Percentiles rank a stretch among this genome's conserved stretches.
Evolutionary conservation across 2,888 invertebrate genomes (phyloP).

Genomic region (Hyposoter dolosus): DNA sequence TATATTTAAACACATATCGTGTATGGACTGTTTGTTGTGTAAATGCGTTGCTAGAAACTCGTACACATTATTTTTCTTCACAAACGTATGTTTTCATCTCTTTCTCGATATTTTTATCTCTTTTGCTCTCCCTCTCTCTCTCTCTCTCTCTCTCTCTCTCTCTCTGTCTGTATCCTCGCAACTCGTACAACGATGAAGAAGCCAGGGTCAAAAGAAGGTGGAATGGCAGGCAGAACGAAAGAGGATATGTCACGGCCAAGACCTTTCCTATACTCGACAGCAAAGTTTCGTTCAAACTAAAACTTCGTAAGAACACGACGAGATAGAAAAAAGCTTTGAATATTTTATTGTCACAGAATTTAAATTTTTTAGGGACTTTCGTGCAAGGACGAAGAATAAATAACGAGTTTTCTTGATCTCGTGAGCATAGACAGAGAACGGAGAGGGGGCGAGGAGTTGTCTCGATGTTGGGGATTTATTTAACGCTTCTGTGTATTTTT

Average conservation of each 20-base stretch:
- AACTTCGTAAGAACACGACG: background rate
- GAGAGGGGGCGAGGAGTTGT: background rate
- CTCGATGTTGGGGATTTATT: background rate
- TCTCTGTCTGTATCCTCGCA: too few relatives aligned
- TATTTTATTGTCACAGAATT: background rate
- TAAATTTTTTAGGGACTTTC: background rate
- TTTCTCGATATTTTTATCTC: constrained; percentile 6
- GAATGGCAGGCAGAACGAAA: constrained; percentile 53
- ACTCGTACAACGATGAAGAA: constrained; percentile 2
- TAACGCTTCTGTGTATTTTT: background rate
- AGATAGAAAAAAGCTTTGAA: background rate
- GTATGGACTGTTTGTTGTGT: constrained; percentile 10
- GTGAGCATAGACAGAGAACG: background rate
- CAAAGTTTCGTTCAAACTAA: constrained; percentile 4
- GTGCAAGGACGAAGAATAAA: background rate
- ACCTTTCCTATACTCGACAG: constrained; percentile 64
- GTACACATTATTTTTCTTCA: constrained; percentile 51
- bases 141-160: background rate
- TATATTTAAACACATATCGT: background rate
- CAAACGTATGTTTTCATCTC: constrained; percentile 41
- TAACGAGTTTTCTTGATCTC: background rate
- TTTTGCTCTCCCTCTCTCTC: background rate
- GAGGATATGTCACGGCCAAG: constrained; percentile 73
- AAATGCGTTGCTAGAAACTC: constrained; percentile 31
- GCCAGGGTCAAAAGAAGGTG: constrained; percentile 38